A percentile compares a stretch with the other conserved stretches of the same genome.
phyloP scores from a whole-genome alignment of 2,888 invertebrate species.

The Petrolisthes cinctipes region DNA sequence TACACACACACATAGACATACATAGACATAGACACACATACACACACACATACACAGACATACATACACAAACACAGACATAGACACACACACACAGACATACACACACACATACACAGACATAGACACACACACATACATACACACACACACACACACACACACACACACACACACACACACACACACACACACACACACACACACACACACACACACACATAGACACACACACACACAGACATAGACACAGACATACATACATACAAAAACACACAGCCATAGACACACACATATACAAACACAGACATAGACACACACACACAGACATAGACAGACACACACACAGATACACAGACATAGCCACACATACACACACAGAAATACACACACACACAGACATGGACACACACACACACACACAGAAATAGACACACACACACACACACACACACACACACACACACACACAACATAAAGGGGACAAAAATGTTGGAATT shows the following conservation, averaged over 20 bases:
- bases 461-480: neutral
- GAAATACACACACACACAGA: neutral
- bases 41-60: conserved; percentile 7
- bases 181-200: conserved; percentile 24
- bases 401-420: conserved; percentile 20
- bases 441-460: conserved; percentile 6
- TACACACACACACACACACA: conserved; percentile 9
- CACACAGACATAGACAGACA: neutral
- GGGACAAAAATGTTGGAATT: neutral
- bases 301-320: neutral
- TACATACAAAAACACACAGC: neutral
- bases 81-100: conserved; percentile 14
- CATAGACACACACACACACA: conserved; percentile 8
- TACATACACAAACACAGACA: conserved; percentile 15
- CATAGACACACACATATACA: conserved; percentile 2
- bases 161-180: conserved; percentile 17
- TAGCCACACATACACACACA: neutral
- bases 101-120: neutral
- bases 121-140: neutral
- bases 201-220: conserved; percentile 28
- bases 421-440: conserved; percentile 10
- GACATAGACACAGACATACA: neutral
- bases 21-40: neutral
- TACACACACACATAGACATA: neutral
- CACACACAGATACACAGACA: neutral